Percentiles rank a stretch among this genome's conserved stretches.
Conservation (phyloP, 2,797 vertebrate genomes). For the Lutra lutra region DNA sequence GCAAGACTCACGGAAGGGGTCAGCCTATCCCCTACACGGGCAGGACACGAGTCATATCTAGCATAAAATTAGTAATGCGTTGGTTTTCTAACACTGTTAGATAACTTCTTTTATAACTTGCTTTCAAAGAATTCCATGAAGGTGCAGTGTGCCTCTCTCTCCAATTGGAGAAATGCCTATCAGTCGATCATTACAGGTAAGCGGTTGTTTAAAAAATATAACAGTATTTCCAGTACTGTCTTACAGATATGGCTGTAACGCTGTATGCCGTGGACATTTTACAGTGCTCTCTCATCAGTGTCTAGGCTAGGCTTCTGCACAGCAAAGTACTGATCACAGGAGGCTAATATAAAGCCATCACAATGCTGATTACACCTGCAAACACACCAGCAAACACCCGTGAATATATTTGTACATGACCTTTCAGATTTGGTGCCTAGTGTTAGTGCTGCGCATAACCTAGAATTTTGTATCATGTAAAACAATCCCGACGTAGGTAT, state of each 20-base stretch:
- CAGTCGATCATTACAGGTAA: neutral
- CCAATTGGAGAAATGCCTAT: neutral
- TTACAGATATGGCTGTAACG: neutral
- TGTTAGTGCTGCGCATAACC: neutral
- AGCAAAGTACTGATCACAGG: neutral
- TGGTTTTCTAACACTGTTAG: neutral
- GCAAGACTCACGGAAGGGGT: neutral
- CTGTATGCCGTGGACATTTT: neutral
- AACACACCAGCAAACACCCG: neutral
- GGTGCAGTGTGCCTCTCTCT: neutral
- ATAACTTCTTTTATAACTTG: neutral
- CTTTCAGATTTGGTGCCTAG: neutral
- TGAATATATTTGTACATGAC: neutral
- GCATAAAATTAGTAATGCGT: neutral
- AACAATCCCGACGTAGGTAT: neutral
- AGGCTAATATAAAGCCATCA: rapidly evolving
- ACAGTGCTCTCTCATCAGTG: rapidly evolving
- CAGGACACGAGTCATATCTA: neutral
- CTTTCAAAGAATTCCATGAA: neutral
- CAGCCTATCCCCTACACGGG: neutral
- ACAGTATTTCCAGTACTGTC: neutral
- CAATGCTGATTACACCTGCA: neutral
- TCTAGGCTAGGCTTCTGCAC: neutral
- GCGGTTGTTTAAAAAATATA: neutral
- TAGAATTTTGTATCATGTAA: neutral